These are phyloP conservation scores for Macrosiphum euphorbiae DNA, from an alignment of 2,888 invertebrate species.

Conservation along the genomic window DNA sequence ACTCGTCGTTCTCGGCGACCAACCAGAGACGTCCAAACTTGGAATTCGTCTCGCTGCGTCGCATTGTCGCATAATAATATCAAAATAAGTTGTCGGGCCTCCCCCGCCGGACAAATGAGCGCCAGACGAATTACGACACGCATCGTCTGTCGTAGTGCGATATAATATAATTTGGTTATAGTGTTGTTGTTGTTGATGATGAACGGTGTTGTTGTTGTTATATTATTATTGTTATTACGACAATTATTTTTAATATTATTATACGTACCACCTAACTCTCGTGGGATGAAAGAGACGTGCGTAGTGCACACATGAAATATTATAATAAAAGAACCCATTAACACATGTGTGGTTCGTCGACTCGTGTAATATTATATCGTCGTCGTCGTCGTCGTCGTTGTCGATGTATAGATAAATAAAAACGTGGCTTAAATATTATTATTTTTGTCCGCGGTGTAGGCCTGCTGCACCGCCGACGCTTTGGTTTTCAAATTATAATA, in stretches of 20 bases:
- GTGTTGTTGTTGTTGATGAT: not conserved
- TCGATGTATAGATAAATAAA: not conserved
- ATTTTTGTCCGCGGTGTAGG: not conserved
- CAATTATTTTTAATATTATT: no score
- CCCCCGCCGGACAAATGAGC: not conserved
- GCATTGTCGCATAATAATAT: not conserved
- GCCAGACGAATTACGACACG: not conserved
- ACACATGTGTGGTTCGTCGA: slow-evolving; percentile 3
- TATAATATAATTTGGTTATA: not conserved
- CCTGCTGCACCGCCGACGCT: not conserved
- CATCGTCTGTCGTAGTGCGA: not conserved
- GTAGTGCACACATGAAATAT: not conserved
- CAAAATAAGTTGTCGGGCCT: not conserved
- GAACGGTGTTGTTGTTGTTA: not conserved
- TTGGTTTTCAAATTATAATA: not conserved
- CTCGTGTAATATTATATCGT: not conserved
- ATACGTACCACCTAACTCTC: not conserved
- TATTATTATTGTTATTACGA: not conserved
- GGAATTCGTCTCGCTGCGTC: not conserved
- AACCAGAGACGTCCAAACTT: not conserved
- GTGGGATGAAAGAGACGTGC: not conserved
- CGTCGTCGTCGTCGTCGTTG: not conserved
- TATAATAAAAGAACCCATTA: not conserved
- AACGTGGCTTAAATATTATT: not conserved
- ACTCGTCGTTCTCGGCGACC: not conserved